These are phyloP conservation scores for Ochropleura leucogaster DNA, from an alignment of 2,888 invertebrate species.

Conservation along the genomic window DNA sequence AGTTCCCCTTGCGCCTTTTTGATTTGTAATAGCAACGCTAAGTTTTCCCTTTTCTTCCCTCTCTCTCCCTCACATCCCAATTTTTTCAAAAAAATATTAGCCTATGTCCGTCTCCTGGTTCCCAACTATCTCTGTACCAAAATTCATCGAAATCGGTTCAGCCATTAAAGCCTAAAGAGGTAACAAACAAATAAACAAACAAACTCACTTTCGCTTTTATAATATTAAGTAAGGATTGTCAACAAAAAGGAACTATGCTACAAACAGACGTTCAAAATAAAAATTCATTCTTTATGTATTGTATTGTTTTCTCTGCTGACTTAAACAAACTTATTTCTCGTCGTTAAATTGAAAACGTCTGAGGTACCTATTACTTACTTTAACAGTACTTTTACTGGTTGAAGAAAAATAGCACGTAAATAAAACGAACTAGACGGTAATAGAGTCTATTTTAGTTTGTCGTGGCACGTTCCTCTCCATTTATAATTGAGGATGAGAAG, in stretches of 20 bases:
- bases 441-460: not conserved
- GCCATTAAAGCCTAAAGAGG: too few relatives aligned
- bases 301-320: not conserved
- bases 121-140: too few relatives aligned
- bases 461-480: not conserved
- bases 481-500: not conserved
- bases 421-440: not conserved
- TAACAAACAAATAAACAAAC: too few relatives aligned
- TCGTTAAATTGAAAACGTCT: conserved; percentile 3
- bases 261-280: not conserved
- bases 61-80: too few relatives aligned
- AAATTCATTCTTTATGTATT: not conserved
- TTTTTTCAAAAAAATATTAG: too few relatives aligned
- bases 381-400: not conserved
- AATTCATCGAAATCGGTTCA: too few relatives aligned
- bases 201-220: too few relatives aligned
- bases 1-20: too few relatives aligned
- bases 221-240: too few relatives aligned
- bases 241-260: not conserved
- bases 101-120: too few relatives aligned
- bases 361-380: not conserved
- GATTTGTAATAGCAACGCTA: too few relatives aligned
- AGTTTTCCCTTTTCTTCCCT: too few relatives aligned
- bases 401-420: not conserved
- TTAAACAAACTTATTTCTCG: not conserved